Evolutionary conservation across 2,888 invertebrate genomes (phyloP), one percentile per base, ranked within the genome.

Genomic region (Phyllotreta striolata): DNA sequence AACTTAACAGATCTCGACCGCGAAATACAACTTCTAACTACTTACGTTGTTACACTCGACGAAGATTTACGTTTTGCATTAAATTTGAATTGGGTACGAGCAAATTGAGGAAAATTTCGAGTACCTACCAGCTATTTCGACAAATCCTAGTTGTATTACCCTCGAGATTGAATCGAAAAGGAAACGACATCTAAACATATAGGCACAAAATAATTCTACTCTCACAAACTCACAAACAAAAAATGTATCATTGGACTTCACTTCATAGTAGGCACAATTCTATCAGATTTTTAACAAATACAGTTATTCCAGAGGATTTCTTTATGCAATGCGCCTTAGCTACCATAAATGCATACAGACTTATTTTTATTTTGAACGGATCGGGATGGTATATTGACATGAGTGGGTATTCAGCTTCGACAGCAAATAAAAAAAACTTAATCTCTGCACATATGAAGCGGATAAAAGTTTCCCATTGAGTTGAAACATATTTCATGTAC

Each of bases 401-500:
- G 38, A 41, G 47, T 57, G 54, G 34, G 62, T 55, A 37, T 24
- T 24, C 24, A 24, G 24, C 2, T 24, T 24, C 24, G 24, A 24
- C 38, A 41, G 34, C 46, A 35, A 46, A 41, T n/a, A 41, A 6
- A 14, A 58, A 61, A 57, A 57, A 60, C 38, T 10, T 64, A 60
- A 55, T 64, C 54, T 44, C 43, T 38, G 54, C 51, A 51, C 55
- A 57, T 62, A 65, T 49, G 62, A 62, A 64, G 63, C 59, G 49
- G 55, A 60, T 66, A 61, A 63, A 66, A 65, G 59, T 66, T 66
- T 66, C 63, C 24, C 61, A 66, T 66, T 63, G 57, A 57, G 66
- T 58, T 66, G 57, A 54, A 63, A 66, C 62, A 66, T 69, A 69
- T 66, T 66, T 66, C 64, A 69, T 66, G 61, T 69, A 61, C 60